Evolutionary conservation across 2,113 vertebrate species (phyloP).

Genomic region (Percopsis transmontana): DNA sequence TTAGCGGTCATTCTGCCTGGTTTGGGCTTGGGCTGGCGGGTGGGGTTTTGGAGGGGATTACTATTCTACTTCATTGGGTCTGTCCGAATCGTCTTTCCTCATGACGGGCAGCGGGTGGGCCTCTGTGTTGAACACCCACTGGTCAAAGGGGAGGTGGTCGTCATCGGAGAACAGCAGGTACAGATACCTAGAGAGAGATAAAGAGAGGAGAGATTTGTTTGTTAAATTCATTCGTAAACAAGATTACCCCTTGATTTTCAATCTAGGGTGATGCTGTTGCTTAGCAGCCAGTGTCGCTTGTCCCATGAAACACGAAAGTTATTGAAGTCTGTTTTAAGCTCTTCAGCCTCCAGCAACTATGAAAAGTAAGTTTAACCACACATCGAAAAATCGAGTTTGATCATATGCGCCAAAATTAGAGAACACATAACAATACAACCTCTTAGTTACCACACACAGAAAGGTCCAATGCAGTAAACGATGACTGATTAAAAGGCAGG

Average conservation of each 20-base stretch:
- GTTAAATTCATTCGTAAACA: too few species aligned
- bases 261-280: too few species aligned
- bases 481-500: slow-evolving; percentile 34
- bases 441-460: too few species aligned
- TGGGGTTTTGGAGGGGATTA: background rate
- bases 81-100: slow-evolving; percentile 68
- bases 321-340: too few species aligned
- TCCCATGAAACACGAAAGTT: too few species aligned
- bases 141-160: slow-evolving; percentile 91
- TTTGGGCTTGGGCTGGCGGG: background rate
- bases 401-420: too few species aligned
- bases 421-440: too few species aligned
- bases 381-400: too few species aligned
- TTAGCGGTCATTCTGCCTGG: slow-evolving; percentile 37
- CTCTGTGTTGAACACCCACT: slow-evolving; percentile 98
- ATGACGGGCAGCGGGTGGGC: slow-evolving; percentile 93
- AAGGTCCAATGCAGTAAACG: background rate
- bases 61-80: slow-evolving; percentile 74
- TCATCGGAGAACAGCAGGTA: slow-evolving; percentile 97
- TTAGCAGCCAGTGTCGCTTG: too few species aligned
- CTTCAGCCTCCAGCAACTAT: too few species aligned
- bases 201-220: background rate
- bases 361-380: too few species aligned
- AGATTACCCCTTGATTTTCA: too few species aligned
- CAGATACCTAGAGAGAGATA: slow-evolving; percentile 81